Evolutionary conservation across 1,140 invertebrate genomes (phyloP), one percentile per base, ranked within the genome.

Genomic region (Aleiodes sp.): DNA sequence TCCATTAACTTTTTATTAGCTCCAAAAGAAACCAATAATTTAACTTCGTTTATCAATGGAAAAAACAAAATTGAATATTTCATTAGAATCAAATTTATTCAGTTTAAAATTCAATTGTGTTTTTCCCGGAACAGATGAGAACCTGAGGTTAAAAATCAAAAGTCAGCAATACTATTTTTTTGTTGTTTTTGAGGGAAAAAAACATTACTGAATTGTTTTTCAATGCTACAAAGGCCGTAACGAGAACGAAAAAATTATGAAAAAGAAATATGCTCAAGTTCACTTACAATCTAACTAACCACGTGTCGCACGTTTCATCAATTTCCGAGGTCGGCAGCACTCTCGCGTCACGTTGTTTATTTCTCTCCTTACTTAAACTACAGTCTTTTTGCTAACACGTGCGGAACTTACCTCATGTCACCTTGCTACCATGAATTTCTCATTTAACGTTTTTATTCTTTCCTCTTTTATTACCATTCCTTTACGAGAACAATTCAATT

Each of bases 301-400:
- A 59, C 56, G 56, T 59, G 56, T 59, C 56, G 28, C 56, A 59
- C 56, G 56, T 59, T 59, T 59, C 56, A 59, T 59, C 26, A 59
- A 59, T 59, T 59, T 31, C 56, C 56, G 56, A 59, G 56, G 56
- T 59, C 56, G 56, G 46, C 46, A 52, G 46, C 46, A 52, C 46
- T 59, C 56, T 59, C 56, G 56, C 28, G 28, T 59, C 56, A 59
- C 56, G 56, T 31, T 59, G 56, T 29, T 59, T 59, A 59, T 59
- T 59, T 31, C 26, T 21, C 46, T 16, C 29, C 6, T 12, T 26
- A 4, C n/a, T 7, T 29, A 8, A 29, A 10, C 9, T 59, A 31
- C n/a, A 59, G 7, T 59, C 29, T 2, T 59, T 59, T 59, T 28
- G 12, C 14, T 24, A 24, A 59, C 56, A 59, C 56, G 56, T 59